phyloP scores from a whole-genome alignment of 2,888 invertebrate species.

The Heliconius cydno region DNA sequence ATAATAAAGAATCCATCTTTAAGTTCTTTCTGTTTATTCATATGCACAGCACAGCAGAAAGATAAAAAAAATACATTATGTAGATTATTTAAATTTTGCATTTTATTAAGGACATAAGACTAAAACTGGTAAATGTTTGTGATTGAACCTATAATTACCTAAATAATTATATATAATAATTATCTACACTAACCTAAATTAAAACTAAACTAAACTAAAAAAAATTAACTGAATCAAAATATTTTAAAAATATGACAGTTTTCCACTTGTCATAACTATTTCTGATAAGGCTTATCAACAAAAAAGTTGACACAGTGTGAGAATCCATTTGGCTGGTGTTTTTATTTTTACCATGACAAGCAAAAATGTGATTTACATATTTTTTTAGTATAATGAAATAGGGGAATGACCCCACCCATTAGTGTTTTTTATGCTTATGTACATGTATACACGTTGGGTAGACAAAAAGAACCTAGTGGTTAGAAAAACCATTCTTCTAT shows the following conservation, averaged over 20 bases:
- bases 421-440: too few species aligned
- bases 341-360: neutral
- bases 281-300: slow-evolving; percentile 16
- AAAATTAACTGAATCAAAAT: neutral
- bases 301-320: slow-evolving; percentile 16
- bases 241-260: slow-evolving; percentile 1
- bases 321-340: neutral
- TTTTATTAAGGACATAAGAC: neutral
- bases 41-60: too few species aligned
- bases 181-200: too few species aligned
- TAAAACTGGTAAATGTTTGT: neutral
- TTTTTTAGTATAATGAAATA: neutral
- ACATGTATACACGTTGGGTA: too few species aligned
- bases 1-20: too few species aligned
- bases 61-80: too few species aligned
- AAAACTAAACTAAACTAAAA: neutral
- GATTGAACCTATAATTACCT: neutral
- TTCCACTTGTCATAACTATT: slow-evolving; percentile 13
- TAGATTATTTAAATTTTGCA: too few species aligned
- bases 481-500: too few species aligned
- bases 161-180: too few species aligned
- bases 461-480: too few species aligned
- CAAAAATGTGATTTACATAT: neutral
- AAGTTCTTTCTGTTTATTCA: too few species aligned
- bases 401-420: neutral